Evolutionary conservation across 2,888 invertebrate genomes (phyloP).

Genomic region (Calliphora vomitoria): DNA sequence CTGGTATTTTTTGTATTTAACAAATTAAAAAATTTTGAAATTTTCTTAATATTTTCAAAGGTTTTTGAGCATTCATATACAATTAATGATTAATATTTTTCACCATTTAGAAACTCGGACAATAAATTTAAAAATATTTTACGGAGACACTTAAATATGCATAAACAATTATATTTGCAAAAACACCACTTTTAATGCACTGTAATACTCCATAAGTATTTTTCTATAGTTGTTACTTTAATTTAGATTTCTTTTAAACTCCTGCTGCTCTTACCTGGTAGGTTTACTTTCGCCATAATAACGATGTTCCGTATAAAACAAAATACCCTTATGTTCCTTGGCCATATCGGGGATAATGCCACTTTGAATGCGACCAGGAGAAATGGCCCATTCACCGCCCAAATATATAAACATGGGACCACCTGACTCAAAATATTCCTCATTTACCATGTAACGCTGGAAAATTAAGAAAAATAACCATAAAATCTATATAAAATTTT

Average conservation of each 20-base stretch:
- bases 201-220: too few species aligned
- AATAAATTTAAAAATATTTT: too few species aligned
- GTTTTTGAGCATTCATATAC: too few species aligned
- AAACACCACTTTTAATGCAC: too few species aligned
- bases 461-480: neutral
- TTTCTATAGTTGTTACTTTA: too few species aligned
- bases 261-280: constrained; percentile 86
- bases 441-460: constrained; percentile 85
- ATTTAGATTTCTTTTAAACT: neutral
- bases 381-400: constrained; percentile 89
- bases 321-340: constrained; percentile 86
- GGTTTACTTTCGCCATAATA: constrained; percentile 92
- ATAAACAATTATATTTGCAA: too few species aligned
- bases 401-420: constrained; percentile 88
- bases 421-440: constrained; percentile 84
- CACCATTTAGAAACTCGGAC: too few species aligned
- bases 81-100: too few species aligned
- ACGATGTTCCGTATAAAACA: constrained; percentile 92
- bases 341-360: constrained; percentile 89
- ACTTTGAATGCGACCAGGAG: constrained; percentile 85
- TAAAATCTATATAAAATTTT: neutral
- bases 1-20: too few species aligned
- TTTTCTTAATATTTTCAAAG: too few species aligned
- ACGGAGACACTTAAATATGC: too few species aligned
- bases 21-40: too few species aligned